Base-by-base conservation (phyloP, 2,888 invertebrate genomes). In the Masnerella sp. region DNA sequence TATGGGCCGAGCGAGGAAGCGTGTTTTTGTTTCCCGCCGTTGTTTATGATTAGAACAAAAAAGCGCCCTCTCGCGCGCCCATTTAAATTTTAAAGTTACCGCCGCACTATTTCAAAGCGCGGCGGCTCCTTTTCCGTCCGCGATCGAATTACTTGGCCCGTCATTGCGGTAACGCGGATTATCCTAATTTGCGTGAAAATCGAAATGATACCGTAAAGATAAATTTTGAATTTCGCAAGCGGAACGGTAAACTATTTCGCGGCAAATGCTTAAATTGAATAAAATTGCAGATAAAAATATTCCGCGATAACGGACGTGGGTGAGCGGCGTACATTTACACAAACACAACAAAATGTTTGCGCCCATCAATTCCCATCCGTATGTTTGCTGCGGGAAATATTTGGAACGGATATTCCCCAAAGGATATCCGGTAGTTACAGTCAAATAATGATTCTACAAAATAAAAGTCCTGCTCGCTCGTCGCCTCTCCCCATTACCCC, bases 401-500 rank as follows among this genome's bases (percentile, higher is more conserved):
- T 74, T 65, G 65, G 69, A 58, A 69, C 69, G 69, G 52, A 74
- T 74, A 74, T 74, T 74, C 74, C 74, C 74, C 70, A 74, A 74
- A 70, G 70, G 74, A 70, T 64, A 62, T 70, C 74, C 74, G 61
- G 61, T 70, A 61, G 74, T 70, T 74, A 70, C 70, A 70, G 70
- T 70, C 69, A 74, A 74, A 74, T 70, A 70, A 74, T 74, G 67
- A 74, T 74, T 74, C 56, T 25, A 62, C 65, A 65, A 61, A 75
- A 69, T 75, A 64, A 75, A 72, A 75, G 54, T 62, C 61, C 61
- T 17, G 69, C 54, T 42, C 69, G 28, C 54, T 56, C 22, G n/a
- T 9, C 28, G 32, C 40, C 14, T 22, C 22, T 14, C 15, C 7
- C n/a, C 9, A 2, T 11, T 12, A 36, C 25, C 12, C 40, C 15